Percentiles rank a stretch among this genome's conserved stretches.
Conservation (phyloP, 2,113 vertebrate species). For the Myotis yumanensis region DNA sequence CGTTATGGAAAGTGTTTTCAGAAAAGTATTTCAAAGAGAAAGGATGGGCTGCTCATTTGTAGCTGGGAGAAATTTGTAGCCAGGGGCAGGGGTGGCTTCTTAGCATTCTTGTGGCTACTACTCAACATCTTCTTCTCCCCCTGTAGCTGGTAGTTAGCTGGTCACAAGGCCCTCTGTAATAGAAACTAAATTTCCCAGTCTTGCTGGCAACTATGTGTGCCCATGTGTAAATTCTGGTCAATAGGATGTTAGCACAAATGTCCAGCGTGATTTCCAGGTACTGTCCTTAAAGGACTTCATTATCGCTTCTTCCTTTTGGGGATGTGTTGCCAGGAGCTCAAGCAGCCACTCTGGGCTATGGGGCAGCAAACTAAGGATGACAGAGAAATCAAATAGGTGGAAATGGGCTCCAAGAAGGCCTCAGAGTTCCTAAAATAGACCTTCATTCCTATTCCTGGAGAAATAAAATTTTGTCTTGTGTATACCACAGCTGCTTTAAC, state of each 20-base stretch:
- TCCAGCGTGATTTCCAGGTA: not conserved
- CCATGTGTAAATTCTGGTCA: not conserved
- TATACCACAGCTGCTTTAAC: not conserved
- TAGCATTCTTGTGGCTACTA: not conserved
- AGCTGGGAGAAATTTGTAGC: not conserved
- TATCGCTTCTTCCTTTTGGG: not conserved
- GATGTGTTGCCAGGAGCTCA: not conserved
- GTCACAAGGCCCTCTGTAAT: not conserved
- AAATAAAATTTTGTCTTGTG: slow-evolving; percentile 22
- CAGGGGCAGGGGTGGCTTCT: not conserved
- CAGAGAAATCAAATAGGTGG: not conserved
- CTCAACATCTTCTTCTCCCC: not conserved
- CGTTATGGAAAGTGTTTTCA: slow-evolving; percentile 25
- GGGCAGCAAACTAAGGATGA: not conserved
- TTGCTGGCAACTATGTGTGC: not conserved
- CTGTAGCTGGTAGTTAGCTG: not conserved
- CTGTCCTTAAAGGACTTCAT: not conserved
- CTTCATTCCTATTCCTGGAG: not conserved
- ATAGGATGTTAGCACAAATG: not conserved
- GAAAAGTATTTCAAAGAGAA: slow-evolving; percentile 4
- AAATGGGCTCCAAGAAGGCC: not conserved
- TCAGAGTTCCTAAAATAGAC: not conserved
- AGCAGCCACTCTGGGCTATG: not conserved
- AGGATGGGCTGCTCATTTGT: not conserved
- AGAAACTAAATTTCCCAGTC: not conserved